Base-by-base conservation (phyloP, 2,797 vertebrate genomes). In the Pachyuromys duprasi region DNA sequence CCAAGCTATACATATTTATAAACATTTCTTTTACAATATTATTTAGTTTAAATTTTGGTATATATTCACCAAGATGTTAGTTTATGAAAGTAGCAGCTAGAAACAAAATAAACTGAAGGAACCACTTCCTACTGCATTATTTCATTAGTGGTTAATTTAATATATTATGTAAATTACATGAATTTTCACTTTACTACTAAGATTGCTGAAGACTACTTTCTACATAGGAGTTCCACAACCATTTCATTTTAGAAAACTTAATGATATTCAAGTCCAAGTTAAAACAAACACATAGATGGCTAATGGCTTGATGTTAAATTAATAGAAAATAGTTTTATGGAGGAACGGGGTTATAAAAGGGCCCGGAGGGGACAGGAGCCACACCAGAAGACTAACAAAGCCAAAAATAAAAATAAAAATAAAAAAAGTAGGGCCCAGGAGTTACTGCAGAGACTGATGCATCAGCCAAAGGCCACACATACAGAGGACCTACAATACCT, bases 171-270 rank as follows among this genome's bases (percentile, higher is more conserved):
- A 86, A 89, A n/a, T 81, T 65, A 22, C 3, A 88, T 74, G 79
- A 63, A 45, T 8, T 94, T 96, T 72, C 6, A 84, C 53, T 78
- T 89, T 90, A 89, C 67, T 87, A 42, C 78, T 53, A 90, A 90
- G n/a, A 63, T 89, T 69, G 74, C 74, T 55, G 14, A 91, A 82
- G 53, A 83, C 1, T 4, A 57, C 2, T 53, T 91, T 76, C 13
- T 65, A 4, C 81, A 62, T 8, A 79, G n/a, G 8, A 81, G 31
- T 89, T 94, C 17, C 18, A 31, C 82, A 94, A 90, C 8, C 6
- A 39, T 79, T 83, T 90, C 3, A 24, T 63, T 17, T 72, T 92
- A 72, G 13, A n/a, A 28, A 60, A 75, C 1, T 70, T 86, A 80
- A 8, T 67, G 53, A 79, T 22, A 28, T 3, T 49, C 87, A 92